Evolutionary conservation across 2,797 vertebrate genomes (phyloP).

Genomic region (Xiphorhynchus erythropygius): DNA sequence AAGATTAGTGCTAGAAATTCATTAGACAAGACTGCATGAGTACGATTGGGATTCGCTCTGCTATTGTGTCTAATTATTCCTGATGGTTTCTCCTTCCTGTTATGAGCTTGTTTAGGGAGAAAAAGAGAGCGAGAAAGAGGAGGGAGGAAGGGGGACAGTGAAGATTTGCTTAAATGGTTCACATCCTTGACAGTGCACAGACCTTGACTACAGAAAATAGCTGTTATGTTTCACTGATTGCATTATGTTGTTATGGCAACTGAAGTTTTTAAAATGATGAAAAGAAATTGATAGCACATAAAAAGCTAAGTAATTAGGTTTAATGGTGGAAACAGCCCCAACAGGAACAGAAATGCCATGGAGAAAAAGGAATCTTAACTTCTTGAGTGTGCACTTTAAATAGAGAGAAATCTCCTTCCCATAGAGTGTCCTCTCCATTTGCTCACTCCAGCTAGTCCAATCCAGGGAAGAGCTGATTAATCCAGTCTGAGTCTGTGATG

Average conservation of each 20-base stretch:
- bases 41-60: constrained; percentile 50
- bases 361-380: constrained; percentile 27
- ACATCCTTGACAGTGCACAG: constrained; percentile 68
- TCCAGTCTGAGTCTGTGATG: neutral
- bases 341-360: constrained; percentile 31
- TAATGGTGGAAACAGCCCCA: constrained; percentile 50
- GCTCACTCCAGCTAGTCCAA: neutral
- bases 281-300: constrained; percentile 72
- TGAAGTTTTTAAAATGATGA: constrained; percentile 75
- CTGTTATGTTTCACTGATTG: constrained; percentile 65
- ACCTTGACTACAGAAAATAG: constrained; percentile 71
- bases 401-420: neutral
- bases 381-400: neutral
- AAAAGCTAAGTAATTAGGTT: constrained; percentile 70
- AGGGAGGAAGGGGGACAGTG: constrained; percentile 53
- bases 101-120: constrained; percentile 62
- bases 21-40: constrained; percentile 24
- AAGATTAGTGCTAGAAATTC: constrained; percentile 46
- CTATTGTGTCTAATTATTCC: constrained; percentile 62
- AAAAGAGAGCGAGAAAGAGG: constrained; percentile 37
- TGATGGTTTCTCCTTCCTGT: constrained; percentile 63
- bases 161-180: constrained; percentile 70
- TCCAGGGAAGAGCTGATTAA: neutral
- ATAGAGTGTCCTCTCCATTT: neutral
- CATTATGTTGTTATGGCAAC: constrained; percentile 79